Evolutionary conservation across 23 tunicate species (phyloP).

Genomic region (Corella eumyota): DNA sequence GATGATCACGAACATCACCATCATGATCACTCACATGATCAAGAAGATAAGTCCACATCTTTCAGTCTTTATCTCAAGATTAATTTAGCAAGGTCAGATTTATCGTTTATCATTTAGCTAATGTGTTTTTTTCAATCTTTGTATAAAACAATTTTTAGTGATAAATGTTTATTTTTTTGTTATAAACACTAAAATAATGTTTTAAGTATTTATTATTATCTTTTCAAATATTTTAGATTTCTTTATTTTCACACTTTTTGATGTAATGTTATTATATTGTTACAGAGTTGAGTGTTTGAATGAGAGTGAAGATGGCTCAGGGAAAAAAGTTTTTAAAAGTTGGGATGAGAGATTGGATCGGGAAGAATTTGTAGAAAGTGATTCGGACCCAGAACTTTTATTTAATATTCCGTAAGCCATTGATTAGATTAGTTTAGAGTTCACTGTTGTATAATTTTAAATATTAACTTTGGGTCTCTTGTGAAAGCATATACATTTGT

Average conservation of each 20-base stretch:
- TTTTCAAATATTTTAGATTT: no score
- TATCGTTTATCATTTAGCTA: no score
- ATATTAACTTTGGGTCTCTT: no score
- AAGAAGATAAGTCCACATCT: slow-evolving; percentile 33
- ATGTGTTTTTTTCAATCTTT: no score
- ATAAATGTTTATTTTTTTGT: no score
- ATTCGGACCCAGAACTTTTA: slow-evolving; percentile 84
- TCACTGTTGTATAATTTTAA: no score
- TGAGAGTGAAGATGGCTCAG: slow-evolving; percentile 77
- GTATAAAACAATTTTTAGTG: no score
- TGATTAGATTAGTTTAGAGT: background rate
- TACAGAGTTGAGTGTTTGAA: slow-evolving; percentile 58
- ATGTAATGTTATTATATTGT: no score
- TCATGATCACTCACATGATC: slow-evolving; percentile 35
- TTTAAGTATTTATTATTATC: no score
- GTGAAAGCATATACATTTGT: no score
- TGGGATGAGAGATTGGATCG: slow-evolving; percentile 83
- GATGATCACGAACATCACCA: slow-evolving; percentile 52
- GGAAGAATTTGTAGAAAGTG: slow-evolving; percentile 67
- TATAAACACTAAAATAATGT: no score
- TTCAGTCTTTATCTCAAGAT: slow-evolving; percentile 4
- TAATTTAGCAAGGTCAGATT: background rate
- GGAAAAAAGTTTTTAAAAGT: slow-evolving; percentile 70
- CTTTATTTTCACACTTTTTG: no score
- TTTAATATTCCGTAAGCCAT: slow-evolving; percentile 74